Base-by-base conservation (phyloP, 2,888 invertebrate genomes). In the Aphidoletes aphidimyza region DNA sequence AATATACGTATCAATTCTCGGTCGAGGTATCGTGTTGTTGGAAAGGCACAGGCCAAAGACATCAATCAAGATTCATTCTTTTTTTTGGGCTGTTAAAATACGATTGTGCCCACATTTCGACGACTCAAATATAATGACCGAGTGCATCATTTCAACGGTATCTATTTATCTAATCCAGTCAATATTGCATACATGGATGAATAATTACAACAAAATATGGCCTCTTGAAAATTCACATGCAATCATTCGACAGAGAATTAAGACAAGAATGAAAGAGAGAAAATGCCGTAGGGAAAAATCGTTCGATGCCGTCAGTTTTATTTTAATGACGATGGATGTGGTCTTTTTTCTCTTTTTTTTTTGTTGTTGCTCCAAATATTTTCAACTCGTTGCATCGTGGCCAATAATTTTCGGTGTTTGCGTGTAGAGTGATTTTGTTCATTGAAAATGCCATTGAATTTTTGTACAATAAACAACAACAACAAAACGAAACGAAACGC, bases 31-130 rank as follows among this genome's bases (percentile, higher is more conserved):
- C n/a, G n/a, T n/a, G n/a, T n/a, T n/a, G n/a, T n/a, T n/a, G 39
- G 11, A 39, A 39, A 39, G 11, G 11, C 5, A 39, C 39, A 39
- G 11, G 11, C 5, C 39, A 39, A 39, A 39, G 11, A 39, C n/a
- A 54, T 54, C 22, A n/a, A 54, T 54, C 54, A 54, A 54, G n/a
- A 54, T 54, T n/a, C n/a, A n/a, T n/a, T n/a, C n/a, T n/a, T n/a
- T n/a, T n/a, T n/a, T n/a, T 54, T 54, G 1, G 54, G 54, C 54
- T 54, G n/a, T n/a, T 8, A 54, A 54, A 54, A 2, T 47, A 19
- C 17, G 9, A 47, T 47, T 54, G 54, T 3, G 54, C n/a, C 22
- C 54, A 54, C 54, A 54, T 22, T 54, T 54, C 17, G n/a, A 17
- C 47, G 2, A 47, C 47, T 47, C 11, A 3, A 17, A 47, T n/a